phyloP scores from a whole-genome alignment of 1,140 invertebrate species.

The Heliconius hewitsoni region DNA sequence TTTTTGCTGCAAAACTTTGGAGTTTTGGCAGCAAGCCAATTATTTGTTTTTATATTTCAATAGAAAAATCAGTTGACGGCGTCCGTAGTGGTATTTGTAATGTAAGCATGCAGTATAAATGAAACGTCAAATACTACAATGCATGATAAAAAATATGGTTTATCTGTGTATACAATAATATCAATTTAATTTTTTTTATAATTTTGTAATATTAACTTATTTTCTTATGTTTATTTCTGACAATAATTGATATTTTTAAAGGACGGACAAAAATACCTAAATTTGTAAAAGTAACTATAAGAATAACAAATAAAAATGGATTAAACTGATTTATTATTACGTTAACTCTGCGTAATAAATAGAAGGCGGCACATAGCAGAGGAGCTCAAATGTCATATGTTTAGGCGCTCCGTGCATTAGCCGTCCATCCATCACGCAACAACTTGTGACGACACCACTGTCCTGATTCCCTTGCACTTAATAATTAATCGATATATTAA shows the following conservation, averaged over 20 bases:
- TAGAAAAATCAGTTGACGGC: no score
- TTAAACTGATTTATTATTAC: slow-evolving; percentile 3
- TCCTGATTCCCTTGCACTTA: slow-evolving; percentile 6
- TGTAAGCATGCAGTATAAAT: no score
- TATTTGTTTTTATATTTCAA: no score
- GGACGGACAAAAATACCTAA: neutral
- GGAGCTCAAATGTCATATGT: slow-evolving; percentile 24
- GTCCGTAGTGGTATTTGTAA: no score
- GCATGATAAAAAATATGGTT: no score
- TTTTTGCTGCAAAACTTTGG: neutral
- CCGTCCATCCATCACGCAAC: slow-evolving; percentile 27
- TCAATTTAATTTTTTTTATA: no score
- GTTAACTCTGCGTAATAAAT: slow-evolving; percentile 20
- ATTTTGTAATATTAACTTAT: neutral
- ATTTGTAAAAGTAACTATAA: neutral
- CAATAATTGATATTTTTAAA: neutral
- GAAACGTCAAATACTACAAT: no score
- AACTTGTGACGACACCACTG: slow-evolving; percentile 16
- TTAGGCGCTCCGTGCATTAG: slow-evolving; percentile 28
- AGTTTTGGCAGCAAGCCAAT: no score
- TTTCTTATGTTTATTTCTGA: neutral
- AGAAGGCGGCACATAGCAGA: slow-evolving; percentile 14
- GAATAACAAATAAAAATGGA: neutral
- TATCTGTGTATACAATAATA: no score
- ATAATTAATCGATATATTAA: neutral